Percentiles rank a stretch among this genome's conserved stretches.
These are phyloP conservation scores for Siniperca knerii DNA, from an alignment of 2,113 vertebrate genomes.

Conservation along the genomic window DNA sequence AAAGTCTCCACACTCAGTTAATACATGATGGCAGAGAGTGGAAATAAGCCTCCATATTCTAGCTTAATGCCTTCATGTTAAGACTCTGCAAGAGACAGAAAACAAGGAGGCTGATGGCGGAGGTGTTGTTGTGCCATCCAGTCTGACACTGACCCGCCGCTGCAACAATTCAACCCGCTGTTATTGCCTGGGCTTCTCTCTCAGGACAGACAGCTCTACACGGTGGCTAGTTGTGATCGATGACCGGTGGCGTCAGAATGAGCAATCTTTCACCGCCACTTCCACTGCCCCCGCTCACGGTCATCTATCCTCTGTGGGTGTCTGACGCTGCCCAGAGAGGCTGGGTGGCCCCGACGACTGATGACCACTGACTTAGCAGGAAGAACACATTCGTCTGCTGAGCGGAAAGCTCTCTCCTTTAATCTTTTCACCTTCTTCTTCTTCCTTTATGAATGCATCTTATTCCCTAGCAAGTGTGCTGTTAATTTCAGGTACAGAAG, in stretches of 20 bases:
- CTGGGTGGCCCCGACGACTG: constrained; percentile 64
- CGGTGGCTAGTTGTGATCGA: constrained; percentile 71
- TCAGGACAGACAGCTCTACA: constrained; percentile 62
- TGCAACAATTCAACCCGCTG: constrained; percentile 52
- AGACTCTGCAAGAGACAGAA: constrained; percentile 28
- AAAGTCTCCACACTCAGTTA: constrained; percentile 13
- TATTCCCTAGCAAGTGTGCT: background rate
- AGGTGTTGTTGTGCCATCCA: constrained; percentile 42
- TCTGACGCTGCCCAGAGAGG: constrained; percentile 51
- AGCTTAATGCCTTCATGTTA: constrained; percentile 11
- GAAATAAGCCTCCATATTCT: constrained; percentile 15
- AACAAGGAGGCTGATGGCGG: constrained; percentile 36
- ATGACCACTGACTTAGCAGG: constrained; percentile 61
- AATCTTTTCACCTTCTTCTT: constrained; percentile 7
- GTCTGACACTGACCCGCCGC: constrained; percentile 37
- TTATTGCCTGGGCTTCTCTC: constrained; percentile 60
- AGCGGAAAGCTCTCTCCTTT: constrained; percentile 6
- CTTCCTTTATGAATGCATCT: constrained; percentile 15
- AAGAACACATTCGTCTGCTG: constrained; percentile 58
- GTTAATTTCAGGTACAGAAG: constrained; percentile 41
- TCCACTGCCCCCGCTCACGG: constrained; percentile 68
- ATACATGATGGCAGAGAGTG: constrained; percentile 25
- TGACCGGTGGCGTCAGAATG: constrained; percentile 58
- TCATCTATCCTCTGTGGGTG: constrained; percentile 77
- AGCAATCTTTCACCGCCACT: constrained; percentile 71